A percentile compares a stretch with the other conserved stretches of the same genome.
Conservation (phyloP, 2,888 invertebrate genomes). For the Chrysina gloriosa region DNA sequence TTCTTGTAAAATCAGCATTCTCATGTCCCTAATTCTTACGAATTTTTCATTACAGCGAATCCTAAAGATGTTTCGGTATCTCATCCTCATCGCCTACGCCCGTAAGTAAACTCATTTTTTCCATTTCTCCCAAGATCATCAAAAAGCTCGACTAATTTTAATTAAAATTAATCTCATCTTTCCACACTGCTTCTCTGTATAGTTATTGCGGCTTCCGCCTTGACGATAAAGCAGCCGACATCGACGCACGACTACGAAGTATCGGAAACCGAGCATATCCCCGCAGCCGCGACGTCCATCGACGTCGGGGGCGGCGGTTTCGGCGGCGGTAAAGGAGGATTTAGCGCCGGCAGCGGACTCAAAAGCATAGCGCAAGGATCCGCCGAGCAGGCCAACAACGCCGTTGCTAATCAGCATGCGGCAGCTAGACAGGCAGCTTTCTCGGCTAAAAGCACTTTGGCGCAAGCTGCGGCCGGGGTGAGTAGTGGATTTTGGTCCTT, state of each 20-base stretch:
- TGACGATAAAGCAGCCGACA: conserved; percentile 1
- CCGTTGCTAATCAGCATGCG: conserved; percentile 72
- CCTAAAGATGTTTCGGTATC: not conserved
- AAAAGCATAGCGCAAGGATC: conserved; percentile 74
- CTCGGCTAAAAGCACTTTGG: conserved; percentile 76
- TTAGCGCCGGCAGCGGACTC: conserved; percentile 73
- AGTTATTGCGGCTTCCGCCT: conserved; percentile 2
- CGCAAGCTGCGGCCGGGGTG: conserved; percentile 75
- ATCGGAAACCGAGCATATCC: conserved; percentile 26
- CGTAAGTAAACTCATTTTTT: conserved; percentile 10
- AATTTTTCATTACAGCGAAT: not conserved
- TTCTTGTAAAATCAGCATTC: no score
- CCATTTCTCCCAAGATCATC: not conserved
- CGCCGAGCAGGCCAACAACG: conserved; percentile 76
- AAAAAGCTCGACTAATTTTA: not conserved
- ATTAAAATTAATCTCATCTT: conserved; percentile 11
- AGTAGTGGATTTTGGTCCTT: no score
- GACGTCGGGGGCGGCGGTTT: conserved; percentile 38
- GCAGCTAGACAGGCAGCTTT: conserved; percentile 79
- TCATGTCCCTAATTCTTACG: no score
- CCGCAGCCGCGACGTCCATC: not conserved
- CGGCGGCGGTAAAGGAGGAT: conserved; percentile 65
- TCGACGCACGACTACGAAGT: conserved; percentile 22
- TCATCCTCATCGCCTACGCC: not conserved
- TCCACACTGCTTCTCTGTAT: not conserved